Evolutionary conservation across 2,113 vertebrate species (phyloP).

Genomic region (Andinoacara biseriatus): DNA sequence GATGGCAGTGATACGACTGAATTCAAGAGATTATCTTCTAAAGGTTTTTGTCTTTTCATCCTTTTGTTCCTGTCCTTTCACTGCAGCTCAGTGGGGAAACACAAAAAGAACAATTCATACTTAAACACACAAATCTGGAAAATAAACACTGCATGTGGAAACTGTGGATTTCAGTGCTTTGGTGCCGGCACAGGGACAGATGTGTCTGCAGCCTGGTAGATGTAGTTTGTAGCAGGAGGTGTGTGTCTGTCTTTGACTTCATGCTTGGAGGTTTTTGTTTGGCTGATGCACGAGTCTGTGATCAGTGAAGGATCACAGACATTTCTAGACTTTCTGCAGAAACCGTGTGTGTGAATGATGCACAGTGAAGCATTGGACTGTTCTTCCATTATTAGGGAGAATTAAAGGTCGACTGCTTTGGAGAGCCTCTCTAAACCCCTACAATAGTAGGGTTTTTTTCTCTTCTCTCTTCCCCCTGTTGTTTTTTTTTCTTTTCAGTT

Average conservation of each 20-base stretch:
- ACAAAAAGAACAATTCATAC: not conserved
- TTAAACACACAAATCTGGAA: not conserved
- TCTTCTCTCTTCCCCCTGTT: no score
- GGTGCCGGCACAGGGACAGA: not conserved
- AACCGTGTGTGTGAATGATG: not conserved
- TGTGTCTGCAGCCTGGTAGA: no score
- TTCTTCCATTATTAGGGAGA: not conserved
- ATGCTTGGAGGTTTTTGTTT: not conserved
- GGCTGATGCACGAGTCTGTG: not conserved
- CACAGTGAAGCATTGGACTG: not conserved
- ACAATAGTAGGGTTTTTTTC: no score
- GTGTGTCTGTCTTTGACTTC: not conserved
- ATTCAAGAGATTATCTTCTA: no score
- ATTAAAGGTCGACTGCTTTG: no score
- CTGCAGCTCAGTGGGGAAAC: no score
- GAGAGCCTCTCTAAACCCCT: not conserved
- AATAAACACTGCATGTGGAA: not conserved
- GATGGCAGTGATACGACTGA: not conserved
- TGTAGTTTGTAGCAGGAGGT: not conserved
- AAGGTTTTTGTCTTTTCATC: not conserved
- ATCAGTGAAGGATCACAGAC: not conserved
- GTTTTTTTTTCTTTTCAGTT: not conserved
- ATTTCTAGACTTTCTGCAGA: not conserved
- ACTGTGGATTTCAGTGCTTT: not conserved
- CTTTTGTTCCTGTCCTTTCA: no score